These are phyloP conservation scores for Holocentrus rufus DNA, from an alignment of 2,797 vertebrate genomes.

Conservation along the genomic window DNA sequence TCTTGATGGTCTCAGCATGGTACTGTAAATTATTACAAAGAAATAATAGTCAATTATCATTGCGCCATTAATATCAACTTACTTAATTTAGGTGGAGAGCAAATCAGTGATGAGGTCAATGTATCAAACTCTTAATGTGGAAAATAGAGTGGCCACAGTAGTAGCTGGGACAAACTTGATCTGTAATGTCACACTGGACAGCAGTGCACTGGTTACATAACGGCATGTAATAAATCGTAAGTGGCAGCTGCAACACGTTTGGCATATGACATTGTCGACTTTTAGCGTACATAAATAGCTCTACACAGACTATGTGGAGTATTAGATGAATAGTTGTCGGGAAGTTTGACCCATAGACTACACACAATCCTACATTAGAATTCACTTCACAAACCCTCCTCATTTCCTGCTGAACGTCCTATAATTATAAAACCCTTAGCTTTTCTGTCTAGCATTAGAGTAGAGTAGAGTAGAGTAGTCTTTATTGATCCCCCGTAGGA, in stretches of 20 bases:
- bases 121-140: not conserved
- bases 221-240: conserved; percentile 2
- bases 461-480: too few species aligned
- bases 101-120: not conserved
- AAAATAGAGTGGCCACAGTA: conserved; percentile 19
- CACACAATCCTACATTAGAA: not conserved
- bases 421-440: too few species aligned
- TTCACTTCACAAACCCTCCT: not conserved
- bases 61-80: not conserved
- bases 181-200: conserved; percentile 7
- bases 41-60: not conserved
- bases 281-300: conserved; percentile 47
- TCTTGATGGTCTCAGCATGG: conserved; percentile 95
- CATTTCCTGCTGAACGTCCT: not conserved
- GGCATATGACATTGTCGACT: conserved; percentile 47
- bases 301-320: not conserved
- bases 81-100: not conserved
- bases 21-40: conserved; percentile 80
- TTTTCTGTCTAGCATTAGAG: too few species aligned
- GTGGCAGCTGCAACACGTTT: conserved; percentile 56
- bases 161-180: conserved; percentile 30
- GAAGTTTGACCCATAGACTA: not conserved
- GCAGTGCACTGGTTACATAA: conserved; percentile 25
- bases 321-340: not conserved
- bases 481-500: too few species aligned